Evolutionary conservation across 2,113 vertebrate species (phyloP).

Genomic region (Alaudala cheleensis): DNA sequence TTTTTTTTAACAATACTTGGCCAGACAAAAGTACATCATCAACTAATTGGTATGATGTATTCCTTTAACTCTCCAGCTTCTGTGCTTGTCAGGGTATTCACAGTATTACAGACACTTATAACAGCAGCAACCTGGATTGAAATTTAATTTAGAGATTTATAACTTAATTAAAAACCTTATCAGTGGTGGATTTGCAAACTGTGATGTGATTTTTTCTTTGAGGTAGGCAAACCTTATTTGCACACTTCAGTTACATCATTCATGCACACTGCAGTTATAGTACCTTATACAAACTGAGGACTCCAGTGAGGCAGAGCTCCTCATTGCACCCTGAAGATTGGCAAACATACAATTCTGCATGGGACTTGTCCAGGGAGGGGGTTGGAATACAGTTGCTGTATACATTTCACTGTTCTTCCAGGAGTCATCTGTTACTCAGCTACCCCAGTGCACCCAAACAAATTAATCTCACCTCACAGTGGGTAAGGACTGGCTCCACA

Average conservation of each 20-base stretch:
- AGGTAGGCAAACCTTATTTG: not conserved
- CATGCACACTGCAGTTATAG: not conserved
- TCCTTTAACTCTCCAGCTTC: not conserved
- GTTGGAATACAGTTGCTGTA: not conserved
- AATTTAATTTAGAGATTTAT: not conserved
- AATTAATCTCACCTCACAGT: not conserved
- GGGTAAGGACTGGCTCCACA: accelerated
- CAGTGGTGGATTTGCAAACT: not conserved
- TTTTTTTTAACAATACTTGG: not conserved
- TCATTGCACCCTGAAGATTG: not conserved
- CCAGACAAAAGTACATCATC: conserved; percentile 17
- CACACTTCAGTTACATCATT: not conserved
- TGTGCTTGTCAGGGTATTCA: not conserved
- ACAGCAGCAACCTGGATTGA: not conserved
- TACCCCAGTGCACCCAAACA: not conserved
- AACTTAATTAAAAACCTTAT: not conserved
- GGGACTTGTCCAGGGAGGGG: not conserved
- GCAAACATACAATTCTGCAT: not conserved
- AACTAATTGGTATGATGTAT: conserved; percentile 41
- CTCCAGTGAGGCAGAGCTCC: not conserved
- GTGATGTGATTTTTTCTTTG: not conserved
- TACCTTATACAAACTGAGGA: not conserved
- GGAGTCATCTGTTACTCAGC: not conserved
- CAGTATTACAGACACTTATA: not conserved
- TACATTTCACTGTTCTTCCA: not conserved